These are phyloP conservation scores for Ylistrum balloti DNA, from an alignment of 1,140 invertebrate genomes.

Conservation along the genomic window DNA sequence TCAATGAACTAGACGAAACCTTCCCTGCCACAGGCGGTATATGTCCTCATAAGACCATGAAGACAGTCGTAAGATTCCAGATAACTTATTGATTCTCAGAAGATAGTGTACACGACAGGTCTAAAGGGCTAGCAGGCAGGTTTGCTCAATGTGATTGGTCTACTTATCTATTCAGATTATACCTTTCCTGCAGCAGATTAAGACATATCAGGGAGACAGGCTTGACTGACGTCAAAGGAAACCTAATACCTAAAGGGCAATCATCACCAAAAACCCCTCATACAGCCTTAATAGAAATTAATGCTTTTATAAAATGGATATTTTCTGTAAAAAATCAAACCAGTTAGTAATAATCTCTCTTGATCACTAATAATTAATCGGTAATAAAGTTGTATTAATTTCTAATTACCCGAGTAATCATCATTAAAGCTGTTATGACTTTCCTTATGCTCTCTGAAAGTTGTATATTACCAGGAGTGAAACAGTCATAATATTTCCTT, in stretches of 20 bases:
- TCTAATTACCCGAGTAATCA: too few species aligned
- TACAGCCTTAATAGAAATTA: background rate
- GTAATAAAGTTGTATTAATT: too few species aligned
- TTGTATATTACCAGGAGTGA: too few species aligned
- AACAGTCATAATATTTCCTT: too few species aligned
- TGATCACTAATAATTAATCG: too few species aligned
- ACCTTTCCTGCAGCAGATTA: background rate
- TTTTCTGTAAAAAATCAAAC: background rate
- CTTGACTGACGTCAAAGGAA: background rate
- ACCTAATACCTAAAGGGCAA: background rate
- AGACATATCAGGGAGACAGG: background rate
- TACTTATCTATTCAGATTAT: too few species aligned
- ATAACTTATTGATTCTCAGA: background rate
- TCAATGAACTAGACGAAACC: slow-evolving; percentile 7
- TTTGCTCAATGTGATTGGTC: slow-evolving; percentile 11
- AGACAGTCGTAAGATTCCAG: background rate
- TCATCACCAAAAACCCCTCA: background rate
- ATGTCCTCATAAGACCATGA: slow-evolving; percentile 26
- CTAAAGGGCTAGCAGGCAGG: background rate
- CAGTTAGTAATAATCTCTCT: background rate
- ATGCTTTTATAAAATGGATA: background rate
- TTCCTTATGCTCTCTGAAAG: too few species aligned
- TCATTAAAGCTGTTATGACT: too few species aligned
- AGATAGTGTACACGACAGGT: background rate
- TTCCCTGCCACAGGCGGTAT: background rate